phyloP scores from a whole-genome alignment of 2,888 invertebrate genomes.

The Drosophila differens region DNA sequence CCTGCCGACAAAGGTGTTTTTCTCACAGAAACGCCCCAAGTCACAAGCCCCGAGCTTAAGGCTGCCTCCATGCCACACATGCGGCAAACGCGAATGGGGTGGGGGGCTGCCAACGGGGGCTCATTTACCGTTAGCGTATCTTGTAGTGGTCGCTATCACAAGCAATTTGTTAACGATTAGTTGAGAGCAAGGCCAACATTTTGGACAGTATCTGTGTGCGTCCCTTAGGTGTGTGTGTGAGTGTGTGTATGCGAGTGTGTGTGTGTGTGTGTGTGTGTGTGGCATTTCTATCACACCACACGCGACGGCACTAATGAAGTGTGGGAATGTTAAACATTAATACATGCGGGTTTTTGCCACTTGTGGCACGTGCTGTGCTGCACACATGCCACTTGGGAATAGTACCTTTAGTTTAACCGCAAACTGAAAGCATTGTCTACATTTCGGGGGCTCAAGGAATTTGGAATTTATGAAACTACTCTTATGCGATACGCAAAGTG shows the following conservation, averaged over 20 bases:
- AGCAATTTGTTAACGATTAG: constrained; percentile 79
- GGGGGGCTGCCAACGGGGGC: constrained; percentile 32
- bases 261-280: constrained; percentile 2
- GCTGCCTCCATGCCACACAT: constrained; percentile 18
- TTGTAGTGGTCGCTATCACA: constrained; percentile 64
- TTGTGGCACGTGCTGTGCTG: constrained; percentile 41
- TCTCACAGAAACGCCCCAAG: constrained; percentile 53
- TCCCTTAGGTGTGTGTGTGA: neutral
- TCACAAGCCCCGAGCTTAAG: constrained; percentile 13
- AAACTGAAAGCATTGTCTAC: constrained; percentile 25
- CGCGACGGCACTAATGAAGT: constrained; percentile 51
- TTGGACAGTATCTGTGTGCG: constrained; percentile 15
- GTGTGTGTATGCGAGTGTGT: neutral
- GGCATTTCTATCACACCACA: constrained; percentile 34
- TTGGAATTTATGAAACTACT: constrained; percentile 32
- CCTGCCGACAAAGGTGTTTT: constrained; percentile 66
- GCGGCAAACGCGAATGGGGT: constrained; percentile 2
- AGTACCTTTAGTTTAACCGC: constrained; percentile 12
- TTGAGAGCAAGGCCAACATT: constrained; percentile 44
- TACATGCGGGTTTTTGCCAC: constrained; percentile 42
- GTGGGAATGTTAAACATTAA: constrained; percentile 46
- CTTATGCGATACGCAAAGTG: constrained; percentile 1
- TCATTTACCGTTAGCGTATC: constrained; percentile 42
- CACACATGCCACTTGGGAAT: constrained; percentile 45
- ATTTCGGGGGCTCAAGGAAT: constrained; percentile 5